Evolutionary conservation across 1,140 invertebrate species (phyloP), one percentile per base, ranked within the genome.

Genomic region (Odontomachus brunneus): DNA sequence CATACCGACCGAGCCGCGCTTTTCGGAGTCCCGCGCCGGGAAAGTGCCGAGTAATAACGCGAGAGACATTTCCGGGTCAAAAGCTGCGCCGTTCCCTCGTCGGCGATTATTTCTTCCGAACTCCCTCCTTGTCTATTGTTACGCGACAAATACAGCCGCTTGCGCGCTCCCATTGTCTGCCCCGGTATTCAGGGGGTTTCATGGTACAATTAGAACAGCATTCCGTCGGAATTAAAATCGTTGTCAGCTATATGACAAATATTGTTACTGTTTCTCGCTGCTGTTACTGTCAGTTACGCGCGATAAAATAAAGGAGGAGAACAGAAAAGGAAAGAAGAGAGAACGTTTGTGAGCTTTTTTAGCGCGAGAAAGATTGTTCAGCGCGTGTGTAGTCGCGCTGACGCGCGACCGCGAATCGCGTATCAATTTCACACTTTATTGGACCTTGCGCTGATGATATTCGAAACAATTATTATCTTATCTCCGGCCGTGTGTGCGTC

Each of bases 31-130:
- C 33, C 33, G 12, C 33, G 12, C 51, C 11, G 53, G n/a, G 71
- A 86, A 83, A 86, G 60, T 83, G 59, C 29, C 51, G 51, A 62
- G 63, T 71, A 85, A 85, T 85, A 85, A 59, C 51, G n/a, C 24
- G 44, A 49, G 17, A 65, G 72, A 86, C 69, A 59, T 86, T 86
- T 85, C 72, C 49, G 48, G 69, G 69, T 86, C 51, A 85, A 53
- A 82, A 69, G 49, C 24, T 71, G 19, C 7, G 14, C 9, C 51
- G 24, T 11, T 19, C 12, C 33, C 33, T 29, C 60, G n/a, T 19
- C 12, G 12, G 51, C 26, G 14, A 69, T 9, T 69, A 57, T 14
- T 57, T 48, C 49, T 38, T 22, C 14, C 1, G 24, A 66, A 62
- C 51, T 85, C 29, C 55, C 19, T 74, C 55, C 19, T 74, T 51